Conservation (phyloP, 1,140 invertebrate species). For the Pogonognathellus flavescens region DNA sequence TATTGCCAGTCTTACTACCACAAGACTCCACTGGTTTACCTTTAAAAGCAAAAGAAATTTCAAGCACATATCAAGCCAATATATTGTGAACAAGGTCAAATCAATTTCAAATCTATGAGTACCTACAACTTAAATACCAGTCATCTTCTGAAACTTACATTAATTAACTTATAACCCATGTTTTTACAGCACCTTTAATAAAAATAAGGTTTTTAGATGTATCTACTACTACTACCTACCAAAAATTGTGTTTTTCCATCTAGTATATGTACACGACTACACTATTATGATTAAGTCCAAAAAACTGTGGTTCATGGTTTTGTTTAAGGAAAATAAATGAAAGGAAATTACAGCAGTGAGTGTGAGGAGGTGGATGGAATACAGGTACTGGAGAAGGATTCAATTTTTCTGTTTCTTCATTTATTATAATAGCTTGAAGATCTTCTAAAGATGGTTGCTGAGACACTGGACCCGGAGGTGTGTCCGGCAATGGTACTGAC, state of each 20-base stretch:
- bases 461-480: slow-evolving; percentile 46
- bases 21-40: slow-evolving; percentile 56
- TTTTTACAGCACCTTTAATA: too few relatives aligned
- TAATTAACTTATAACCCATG: too few relatives aligned
- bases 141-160: too few relatives aligned
- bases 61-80: slow-evolving; percentile 49
- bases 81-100: slow-evolving; percentile 14
- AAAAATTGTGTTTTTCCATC: too few relatives aligned
- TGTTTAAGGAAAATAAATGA: background rate
- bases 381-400: background rate
- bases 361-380: background rate
- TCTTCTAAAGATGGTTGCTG: background rate
- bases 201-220: too few relatives aligned
- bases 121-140: background rate
- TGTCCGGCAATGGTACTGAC: slow-evolving; percentile 12
- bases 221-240: too few relatives aligned
- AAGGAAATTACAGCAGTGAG: background rate
- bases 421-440: background rate
- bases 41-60: slow-evolving; percentile 57
- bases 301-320: too few relatives aligned
- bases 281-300: too few relatives aligned
- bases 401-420: background rate
- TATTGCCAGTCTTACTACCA: slow-evolving; percentile 59
- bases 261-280: too few relatives aligned
- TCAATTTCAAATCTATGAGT: slow-evolving; percentile 8